Evolutionary conservation across 2,888 invertebrate species (phyloP).

Genomic region (Stenodema calcarata): DNA sequence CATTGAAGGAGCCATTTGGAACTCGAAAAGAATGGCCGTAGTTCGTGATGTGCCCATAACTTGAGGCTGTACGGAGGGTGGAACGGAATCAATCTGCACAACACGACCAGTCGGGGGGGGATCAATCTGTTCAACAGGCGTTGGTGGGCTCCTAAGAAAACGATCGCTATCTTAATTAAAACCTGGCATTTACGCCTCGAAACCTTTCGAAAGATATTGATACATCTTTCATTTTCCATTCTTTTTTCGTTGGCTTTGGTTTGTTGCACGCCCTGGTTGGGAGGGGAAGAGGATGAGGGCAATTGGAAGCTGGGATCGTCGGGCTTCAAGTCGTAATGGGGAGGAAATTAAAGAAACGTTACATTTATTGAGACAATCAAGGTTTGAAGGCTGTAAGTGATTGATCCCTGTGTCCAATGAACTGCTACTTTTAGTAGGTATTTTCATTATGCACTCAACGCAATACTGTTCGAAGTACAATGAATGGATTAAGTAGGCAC

Average conservation of each 20-base stretch:
- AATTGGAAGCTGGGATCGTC: background rate
- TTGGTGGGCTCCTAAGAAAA: constrained; percentile 1
- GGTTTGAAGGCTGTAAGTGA: background rate
- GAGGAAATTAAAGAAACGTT: background rate
- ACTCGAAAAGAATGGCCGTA: background rate
- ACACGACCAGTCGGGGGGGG: background rate
- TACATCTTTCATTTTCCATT: background rate
- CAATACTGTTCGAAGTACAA: too few relatives aligned
- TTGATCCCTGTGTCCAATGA: background rate
- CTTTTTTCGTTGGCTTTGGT: background rate
- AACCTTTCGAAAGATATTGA: background rate
- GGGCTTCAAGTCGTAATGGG: background rate
- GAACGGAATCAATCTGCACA: background rate
- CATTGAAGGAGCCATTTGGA: background rate
- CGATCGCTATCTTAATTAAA: constrained; percentile 2
- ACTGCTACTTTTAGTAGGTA: too few relatives aligned
- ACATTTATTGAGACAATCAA: background rate
- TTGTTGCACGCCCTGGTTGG: background rate
- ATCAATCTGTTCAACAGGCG: background rate
- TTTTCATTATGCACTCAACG: too few relatives aligned
- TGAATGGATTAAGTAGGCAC: too few relatives aligned
- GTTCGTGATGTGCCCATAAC: background rate
- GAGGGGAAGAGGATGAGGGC: background rate
- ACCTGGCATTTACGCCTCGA: background rate
- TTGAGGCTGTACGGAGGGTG: background rate